Percentiles rank a stretch among this genome's conserved stretches.
These are phyloP conservation scores for Rhagophthalmus giganteus DNA, from an alignment of 2,888 invertebrate species.

Conservation along the genomic window DNA sequence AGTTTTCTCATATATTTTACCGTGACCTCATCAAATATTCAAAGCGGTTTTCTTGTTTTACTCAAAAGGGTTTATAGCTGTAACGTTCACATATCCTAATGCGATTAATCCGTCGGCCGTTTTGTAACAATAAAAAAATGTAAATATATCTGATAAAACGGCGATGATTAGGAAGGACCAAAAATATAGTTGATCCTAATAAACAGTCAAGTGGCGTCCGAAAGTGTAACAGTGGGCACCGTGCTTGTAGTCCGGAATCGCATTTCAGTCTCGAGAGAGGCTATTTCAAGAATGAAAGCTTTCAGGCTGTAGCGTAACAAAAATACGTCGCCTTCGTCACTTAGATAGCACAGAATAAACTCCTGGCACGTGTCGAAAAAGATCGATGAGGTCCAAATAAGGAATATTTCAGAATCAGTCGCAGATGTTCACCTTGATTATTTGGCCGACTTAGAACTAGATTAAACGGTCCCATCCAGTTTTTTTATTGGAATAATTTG, in stretches of 20 bases:
- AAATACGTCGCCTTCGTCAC: constrained; percentile 17
- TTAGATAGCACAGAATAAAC: constrained; percentile 11
- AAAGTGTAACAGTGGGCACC: constrained; percentile 3
- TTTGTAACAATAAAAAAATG: constrained; percentile 3
- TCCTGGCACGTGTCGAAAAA: constrained; percentile 30
- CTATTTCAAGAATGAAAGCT: constrained; percentile 22
- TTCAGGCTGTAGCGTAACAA: constrained; percentile 19
- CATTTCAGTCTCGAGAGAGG: constrained; percentile 17
- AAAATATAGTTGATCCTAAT: too few species aligned
- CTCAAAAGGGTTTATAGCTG: constrained; percentile 16
- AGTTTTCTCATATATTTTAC: constrained; percentile 9
- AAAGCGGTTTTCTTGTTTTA: constrained; percentile 17
- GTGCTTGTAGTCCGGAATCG: constrained; percentile 8
- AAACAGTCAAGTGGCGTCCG: constrained; percentile 7
- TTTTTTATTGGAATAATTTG: constrained; percentile 27
- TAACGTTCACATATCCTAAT: constrained; percentile 12
- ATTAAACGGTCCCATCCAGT: constrained; percentile 20
- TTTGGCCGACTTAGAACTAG: constrained; percentile 15
- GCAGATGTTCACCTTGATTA: constrained; percentile 33
- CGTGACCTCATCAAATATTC: constrained; percentile 17
- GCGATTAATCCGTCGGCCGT: constrained; percentile 6
- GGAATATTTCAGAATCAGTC: constrained; percentile 34
- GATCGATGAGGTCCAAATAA: constrained; percentile 30
- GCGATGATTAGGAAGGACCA: too few species aligned
- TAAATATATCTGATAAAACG: too few species aligned